Evolutionary conservation across 2,888 invertebrate species (phyloP), one percentile per base, ranked within the genome.

Genomic region (Dryobotodes eremita): DNA sequence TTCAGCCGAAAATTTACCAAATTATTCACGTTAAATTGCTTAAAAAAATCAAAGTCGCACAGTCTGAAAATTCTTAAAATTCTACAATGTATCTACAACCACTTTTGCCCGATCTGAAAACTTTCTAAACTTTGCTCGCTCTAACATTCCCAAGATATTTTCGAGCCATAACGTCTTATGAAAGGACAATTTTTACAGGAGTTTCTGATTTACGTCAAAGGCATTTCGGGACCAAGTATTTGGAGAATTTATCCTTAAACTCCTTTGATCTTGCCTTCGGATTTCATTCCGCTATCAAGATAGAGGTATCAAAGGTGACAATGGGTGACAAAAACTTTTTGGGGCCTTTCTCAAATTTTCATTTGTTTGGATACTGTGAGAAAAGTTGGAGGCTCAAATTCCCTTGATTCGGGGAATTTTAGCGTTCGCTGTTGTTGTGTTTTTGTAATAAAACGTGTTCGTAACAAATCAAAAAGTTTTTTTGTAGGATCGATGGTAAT

Each of bases 301-400:
- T 85, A 72, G 69, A 86, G 77, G 86, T 84, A 82, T 88, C 77
- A 86, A 89, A 88, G 83, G 88, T 89, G 88, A 89, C 87, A 90
- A 90, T 89, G 68, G 78, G 20, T 23, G 42, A 74, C 70, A 57
- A 64, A 81, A 88, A 86, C 66, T 75, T 88, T 89, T 82, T 75
- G 71, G 78, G 71, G 31, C 66, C 65, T 77, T 77, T 83, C 78
- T 88, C 89, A 50, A 80, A 83, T 86, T 89, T 88, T 86, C 84
- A 82, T 87, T 89, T 80, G 76, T 59, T 65, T 23, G 76, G 65
- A 71, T 79, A 81, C 79, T 64, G 61, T 50, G 65, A 13, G 64
- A 46, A 79, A 79, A 86, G 77, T 82, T 85, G 5, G 13, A 36
- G 50, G 59, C 75, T 79, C 77, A 55, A 79, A 83, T 82, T 84